A percentile compares a stretch with the other conserved stretches of the same genome.
Conservation (phyloP, 1,140 invertebrate genomes). For the Brachionus paranguensis region DNA sequence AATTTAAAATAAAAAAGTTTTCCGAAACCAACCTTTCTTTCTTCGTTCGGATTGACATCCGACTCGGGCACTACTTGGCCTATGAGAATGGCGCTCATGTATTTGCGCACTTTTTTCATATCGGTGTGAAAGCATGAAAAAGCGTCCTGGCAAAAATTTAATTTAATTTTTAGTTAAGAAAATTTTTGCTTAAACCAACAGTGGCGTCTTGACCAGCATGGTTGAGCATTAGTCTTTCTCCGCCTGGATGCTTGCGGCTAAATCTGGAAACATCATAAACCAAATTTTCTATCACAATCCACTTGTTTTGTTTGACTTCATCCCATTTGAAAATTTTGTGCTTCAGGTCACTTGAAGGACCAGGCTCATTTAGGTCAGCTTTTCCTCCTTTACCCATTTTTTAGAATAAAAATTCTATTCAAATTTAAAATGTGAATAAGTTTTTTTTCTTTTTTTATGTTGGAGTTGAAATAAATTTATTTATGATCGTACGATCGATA, state of each 20-base stretch:
- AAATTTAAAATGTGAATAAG: not conserved
- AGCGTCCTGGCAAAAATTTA: not conserved
- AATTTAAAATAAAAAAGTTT: not conserved
- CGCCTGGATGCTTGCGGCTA: conserved; percentile 52
- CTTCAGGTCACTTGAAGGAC: not conserved
- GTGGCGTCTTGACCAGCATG: conserved; percentile 54
- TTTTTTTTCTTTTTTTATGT: not conserved
- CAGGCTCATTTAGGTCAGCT: not conserved
- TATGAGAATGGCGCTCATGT: not conserved
- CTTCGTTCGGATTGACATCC: not conserved
- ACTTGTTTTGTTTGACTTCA: conserved; percentile 42
- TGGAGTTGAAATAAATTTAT: not conserved
- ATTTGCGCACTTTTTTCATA: not conserved
- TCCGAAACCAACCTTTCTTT: not conserved
- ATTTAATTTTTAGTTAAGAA: not conserved
- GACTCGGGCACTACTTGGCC: not conserved
- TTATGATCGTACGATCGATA: conserved; percentile 20
- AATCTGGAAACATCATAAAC: conserved; percentile 52
- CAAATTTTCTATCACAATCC: conserved; percentile 51
- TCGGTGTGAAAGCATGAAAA: not conserved
- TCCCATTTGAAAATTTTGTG: conserved; percentile 46
- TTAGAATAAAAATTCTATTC: not conserved
- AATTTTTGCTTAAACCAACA: conserved; percentile 43
- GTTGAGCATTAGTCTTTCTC: conserved; percentile 48
- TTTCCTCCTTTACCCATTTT: conserved; percentile 18